phyloP scores from a whole-genome alignment of 1,140 invertebrate species.

The Hycleus cichorii region DNA sequence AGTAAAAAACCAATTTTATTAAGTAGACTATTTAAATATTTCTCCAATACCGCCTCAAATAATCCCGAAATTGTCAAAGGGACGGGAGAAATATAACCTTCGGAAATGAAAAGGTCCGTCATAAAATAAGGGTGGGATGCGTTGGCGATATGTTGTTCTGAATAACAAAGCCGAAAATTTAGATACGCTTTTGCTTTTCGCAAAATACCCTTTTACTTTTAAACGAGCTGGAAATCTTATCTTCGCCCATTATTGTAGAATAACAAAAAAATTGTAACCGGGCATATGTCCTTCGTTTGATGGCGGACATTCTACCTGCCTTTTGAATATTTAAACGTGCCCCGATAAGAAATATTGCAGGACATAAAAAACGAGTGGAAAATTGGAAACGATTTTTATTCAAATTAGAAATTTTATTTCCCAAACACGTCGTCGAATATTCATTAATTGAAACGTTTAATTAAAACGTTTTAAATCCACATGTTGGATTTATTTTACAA shows the following conservation, averaged over 20 bases:
- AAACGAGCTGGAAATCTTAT: conserved; percentile 9
- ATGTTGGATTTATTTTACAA: too few species aligned
- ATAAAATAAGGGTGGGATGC: conserved; percentile 29
- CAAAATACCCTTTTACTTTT: conserved; percentile 36
- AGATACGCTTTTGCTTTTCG: conserved; percentile 37
- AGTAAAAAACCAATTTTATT: too few species aligned
- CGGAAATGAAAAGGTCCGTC: conserved; percentile 35
- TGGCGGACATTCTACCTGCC: neutral
- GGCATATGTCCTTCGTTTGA: neutral
- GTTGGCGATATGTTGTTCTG: conserved; percentile 14
- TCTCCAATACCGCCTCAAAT: conserved; percentile 14
- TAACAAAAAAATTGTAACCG: too few species aligned
- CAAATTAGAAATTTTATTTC: too few species aligned
- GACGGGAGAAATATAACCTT: conserved; percentile 35
- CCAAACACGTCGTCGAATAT: too few species aligned
- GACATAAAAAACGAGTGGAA: too few species aligned
- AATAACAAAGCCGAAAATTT: conserved; percentile 31
- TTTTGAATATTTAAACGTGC: neutral
- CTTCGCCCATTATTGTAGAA: neutral
- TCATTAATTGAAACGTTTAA: conserved; percentile 9
- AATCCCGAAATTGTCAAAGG: conserved; percentile 33
- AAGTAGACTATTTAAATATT: too few species aligned
- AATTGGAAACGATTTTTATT: too few species aligned
- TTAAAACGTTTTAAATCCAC: too few species aligned
- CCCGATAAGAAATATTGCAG: too few species aligned